Percentiles rank a stretch among this genome's conserved stretches.
Conservation (phyloP, 2,113 vertebrate species). For the Sigmodon hispidus region DNA sequence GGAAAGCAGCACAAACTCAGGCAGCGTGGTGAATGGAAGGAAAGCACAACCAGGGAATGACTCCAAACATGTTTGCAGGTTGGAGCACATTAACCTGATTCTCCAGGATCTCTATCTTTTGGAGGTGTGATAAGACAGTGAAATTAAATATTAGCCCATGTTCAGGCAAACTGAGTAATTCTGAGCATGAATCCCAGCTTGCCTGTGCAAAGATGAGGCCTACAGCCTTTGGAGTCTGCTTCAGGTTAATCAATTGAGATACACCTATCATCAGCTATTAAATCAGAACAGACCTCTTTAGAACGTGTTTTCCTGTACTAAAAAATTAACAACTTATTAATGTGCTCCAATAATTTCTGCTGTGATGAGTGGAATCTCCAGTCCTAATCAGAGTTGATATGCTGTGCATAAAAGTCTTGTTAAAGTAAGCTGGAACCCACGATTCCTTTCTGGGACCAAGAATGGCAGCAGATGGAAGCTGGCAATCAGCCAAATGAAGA, state of each 20-base stretch:
- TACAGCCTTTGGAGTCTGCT: neutral
- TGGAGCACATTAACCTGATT: neutral
- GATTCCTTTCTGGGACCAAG: neutral
- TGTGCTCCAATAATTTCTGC: conserved; percentile 49
- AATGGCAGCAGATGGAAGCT: neutral
- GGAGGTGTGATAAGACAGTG: neutral
- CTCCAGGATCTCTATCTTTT: neutral
- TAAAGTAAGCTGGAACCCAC: neutral
- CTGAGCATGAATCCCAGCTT: neutral
- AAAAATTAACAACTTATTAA: conserved; percentile 51
- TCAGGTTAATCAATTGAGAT: neutral
- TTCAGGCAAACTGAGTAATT: conserved; percentile 48
- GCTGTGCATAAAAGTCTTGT: conserved; percentile 18
- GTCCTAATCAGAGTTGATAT: neutral
- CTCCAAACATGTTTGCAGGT: neutral
- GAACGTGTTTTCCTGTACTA: conserved; percentile 3
- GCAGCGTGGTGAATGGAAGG: neutral
- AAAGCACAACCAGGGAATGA: neutral
- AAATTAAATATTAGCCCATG: conserved; percentile 14
- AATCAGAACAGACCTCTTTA: neutral
- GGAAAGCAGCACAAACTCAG: neutral
- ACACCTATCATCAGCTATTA: neutral
- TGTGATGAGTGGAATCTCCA: neutral
- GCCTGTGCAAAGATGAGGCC: neutral
- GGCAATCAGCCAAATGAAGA: neutral